Conservation (phyloP, 2,888 invertebrate genomes). For the Luperina testacea region DNA sequence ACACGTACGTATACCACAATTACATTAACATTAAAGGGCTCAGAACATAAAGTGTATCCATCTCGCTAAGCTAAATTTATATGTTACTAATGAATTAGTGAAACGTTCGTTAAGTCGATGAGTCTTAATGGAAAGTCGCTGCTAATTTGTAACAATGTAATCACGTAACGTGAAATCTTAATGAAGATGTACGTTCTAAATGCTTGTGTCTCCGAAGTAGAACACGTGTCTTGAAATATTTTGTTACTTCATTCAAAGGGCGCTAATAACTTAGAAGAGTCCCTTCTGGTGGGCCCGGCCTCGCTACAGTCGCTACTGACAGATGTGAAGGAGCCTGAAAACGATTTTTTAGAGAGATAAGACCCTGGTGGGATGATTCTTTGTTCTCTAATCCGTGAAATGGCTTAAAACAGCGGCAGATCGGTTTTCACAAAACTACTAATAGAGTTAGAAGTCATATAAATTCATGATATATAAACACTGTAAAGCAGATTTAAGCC, state of each 20-base stretch:
- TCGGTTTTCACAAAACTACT: constrained; percentile 9
- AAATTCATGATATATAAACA: constrained; percentile 8
- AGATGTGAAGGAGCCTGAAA: constrained; percentile 34
- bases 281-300: constrained; percentile 20
- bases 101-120: constrained; percentile 34
- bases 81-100: constrained; percentile 41
- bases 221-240: constrained; percentile 18
- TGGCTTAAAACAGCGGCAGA: constrained; percentile 14
- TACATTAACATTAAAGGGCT: constrained; percentile 48
- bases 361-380: constrained; percentile 24
- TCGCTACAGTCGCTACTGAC: constrained; percentile 34
- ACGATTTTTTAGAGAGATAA: constrained; percentile 48
- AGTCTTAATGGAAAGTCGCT: constrained; percentile 21
- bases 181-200: constrained; percentile 14
- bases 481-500: constrained; percentile 10
- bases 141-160: constrained; percentile 41
- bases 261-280: constrained; percentile 32
- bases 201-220: background rate
- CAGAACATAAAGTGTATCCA: constrained; percentile 35
- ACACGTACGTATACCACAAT: constrained; percentile 47
- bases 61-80: constrained; percentile 31
- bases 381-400: constrained; percentile 42
- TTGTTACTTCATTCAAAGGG: constrained; percentile 34
- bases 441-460: constrained; percentile 14
- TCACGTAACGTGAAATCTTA: constrained; percentile 27